Evolutionary conservation across 2,113 vertebrate species (phyloP).

Genomic region (Eolophus roseicapilla): DNA sequence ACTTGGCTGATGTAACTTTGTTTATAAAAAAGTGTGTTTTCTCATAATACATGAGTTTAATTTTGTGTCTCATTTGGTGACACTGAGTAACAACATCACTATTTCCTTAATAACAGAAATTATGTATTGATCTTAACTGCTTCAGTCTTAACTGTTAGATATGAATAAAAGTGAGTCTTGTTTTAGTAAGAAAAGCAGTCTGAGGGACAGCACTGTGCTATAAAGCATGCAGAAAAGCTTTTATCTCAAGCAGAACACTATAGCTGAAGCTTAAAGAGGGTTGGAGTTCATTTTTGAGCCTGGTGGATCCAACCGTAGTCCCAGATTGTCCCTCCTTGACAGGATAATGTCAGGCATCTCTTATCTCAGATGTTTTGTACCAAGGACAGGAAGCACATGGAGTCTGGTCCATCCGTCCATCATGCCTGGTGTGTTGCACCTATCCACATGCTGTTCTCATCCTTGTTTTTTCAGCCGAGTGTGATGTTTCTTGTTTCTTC

Average conservation of each 20-base stretch:
- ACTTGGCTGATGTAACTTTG: neutral
- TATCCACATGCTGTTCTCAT: accelerated
- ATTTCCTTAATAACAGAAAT: neutral
- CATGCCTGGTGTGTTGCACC: neutral
- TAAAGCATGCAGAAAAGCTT: neutral
- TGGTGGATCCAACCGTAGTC: neutral
- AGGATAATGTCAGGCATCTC: neutral
- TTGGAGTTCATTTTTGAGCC: neutral
- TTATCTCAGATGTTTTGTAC: neutral
- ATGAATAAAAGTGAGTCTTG: neutral
- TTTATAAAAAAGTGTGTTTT: neutral
- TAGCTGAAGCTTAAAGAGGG: neutral
- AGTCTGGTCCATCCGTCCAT: neutral
- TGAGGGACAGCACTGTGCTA: neutral
- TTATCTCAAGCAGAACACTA: neutral
- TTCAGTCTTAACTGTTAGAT: neutral
- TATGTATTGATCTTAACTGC: neutral
- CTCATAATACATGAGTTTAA: neutral
- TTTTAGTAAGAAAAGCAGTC: neutral
- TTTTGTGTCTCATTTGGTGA: neutral
- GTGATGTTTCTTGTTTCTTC: neutral
- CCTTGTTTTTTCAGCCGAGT: neutral
- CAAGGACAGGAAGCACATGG: neutral
- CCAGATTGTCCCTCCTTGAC: neutral
- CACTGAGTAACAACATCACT: neutral